A percentile compares a stretch with the other conserved stretches of the same genome.
These are phyloP conservation scores for Xylocampa areola DNA, from an alignment of 2,888 invertebrate species.

Conservation along the genomic window DNA sequence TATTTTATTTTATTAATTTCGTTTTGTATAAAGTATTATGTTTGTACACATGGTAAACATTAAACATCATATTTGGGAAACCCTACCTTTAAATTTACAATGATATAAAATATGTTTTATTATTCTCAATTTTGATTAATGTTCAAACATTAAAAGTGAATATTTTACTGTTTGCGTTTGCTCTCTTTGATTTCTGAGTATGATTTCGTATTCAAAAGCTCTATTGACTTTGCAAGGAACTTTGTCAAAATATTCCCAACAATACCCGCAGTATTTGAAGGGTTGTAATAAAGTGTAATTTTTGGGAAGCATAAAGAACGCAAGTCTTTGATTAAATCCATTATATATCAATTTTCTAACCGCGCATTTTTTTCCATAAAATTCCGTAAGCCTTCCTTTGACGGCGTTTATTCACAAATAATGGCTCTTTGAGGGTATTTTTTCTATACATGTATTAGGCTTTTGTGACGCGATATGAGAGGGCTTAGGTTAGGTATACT, in stretches of 20 bases:
- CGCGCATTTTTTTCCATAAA: constrained; percentile 34
- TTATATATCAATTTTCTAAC: constrained; percentile 45
- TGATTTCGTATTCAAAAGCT: constrained; percentile 12
- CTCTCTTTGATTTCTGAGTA: constrained; percentile 12
- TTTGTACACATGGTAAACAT: no score
- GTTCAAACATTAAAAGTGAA: background rate
- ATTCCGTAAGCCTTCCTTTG: constrained; percentile 35
- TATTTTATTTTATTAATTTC: no score
- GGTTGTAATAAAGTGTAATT: constrained; percentile 28
- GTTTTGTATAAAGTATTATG: no score
- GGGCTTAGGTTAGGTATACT: background rate
- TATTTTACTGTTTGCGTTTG: constrained; percentile 1
- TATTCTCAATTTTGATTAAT: constrained; percentile 23
- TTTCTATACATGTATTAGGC: constrained; percentile 24
- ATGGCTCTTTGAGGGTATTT: constrained; percentile 27
- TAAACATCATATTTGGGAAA: no score
- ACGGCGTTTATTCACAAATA: constrained; percentile 31
- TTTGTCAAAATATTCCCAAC: constrained; percentile 7
- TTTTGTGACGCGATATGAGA: constrained; percentile 11
- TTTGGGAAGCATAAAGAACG: constrained; percentile 14
- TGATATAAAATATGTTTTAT: no score
- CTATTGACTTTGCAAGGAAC: constrained; percentile 4
- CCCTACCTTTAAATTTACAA: no score
- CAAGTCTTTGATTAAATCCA: constrained; percentile 29
- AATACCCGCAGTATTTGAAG: constrained; percentile 10